Evolutionary conservation across 2,113 vertebrate genomes (phyloP), one percentile per base, ranked within the genome.

Genomic region (Solea senegalensis): DNA sequence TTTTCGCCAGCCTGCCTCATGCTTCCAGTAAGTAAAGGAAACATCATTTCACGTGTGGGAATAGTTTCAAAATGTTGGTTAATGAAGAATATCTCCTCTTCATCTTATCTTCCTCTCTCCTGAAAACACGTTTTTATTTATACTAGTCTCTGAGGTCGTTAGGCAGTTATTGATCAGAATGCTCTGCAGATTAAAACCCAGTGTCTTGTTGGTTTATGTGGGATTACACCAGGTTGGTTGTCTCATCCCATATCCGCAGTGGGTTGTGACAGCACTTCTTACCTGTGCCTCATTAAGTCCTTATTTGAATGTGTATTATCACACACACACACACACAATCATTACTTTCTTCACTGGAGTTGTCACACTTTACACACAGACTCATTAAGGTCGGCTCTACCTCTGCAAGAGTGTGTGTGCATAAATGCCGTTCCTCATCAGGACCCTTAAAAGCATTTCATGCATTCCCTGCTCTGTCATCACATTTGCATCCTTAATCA

Each of bases 1-100:
- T 97, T 44, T 95, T 97, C 66, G 86, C 92, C 89, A 95, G 53
- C 86, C 94, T 98, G 10, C 94, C 95, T 8, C 82, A 92, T 0
- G 72, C 89, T 43, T 95, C 95, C 66, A 91, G 98, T 99, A 69
- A 98, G 97, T 95, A 58, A 7, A 14, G 15, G 13, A 50, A 13
- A 49, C 27, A 49, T 28, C 41, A 8, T 74, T 51, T 71, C 28
- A 41, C 7, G 2, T 28, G 9, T 39, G 11, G 15, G 28, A 49
- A 7, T 11, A 14, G 41, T 56, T n/a, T 2, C 8, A 44, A 11
- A 11, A 43, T 43, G 9, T 5, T 43, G 41, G 41, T 43, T 7
- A 5, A 43, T 43, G 5, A n/a, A 39, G 15, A 16, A 16, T 9
- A 4, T 64, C 1, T n/a, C 48, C 15, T n/a, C 14, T 50, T 50